Percentiles rank a stretch among this genome's conserved stretches.
phyloP scores from a whole-genome alignment of 2,888 invertebrate genomes.

The Trachelus troglodyta region DNA sequence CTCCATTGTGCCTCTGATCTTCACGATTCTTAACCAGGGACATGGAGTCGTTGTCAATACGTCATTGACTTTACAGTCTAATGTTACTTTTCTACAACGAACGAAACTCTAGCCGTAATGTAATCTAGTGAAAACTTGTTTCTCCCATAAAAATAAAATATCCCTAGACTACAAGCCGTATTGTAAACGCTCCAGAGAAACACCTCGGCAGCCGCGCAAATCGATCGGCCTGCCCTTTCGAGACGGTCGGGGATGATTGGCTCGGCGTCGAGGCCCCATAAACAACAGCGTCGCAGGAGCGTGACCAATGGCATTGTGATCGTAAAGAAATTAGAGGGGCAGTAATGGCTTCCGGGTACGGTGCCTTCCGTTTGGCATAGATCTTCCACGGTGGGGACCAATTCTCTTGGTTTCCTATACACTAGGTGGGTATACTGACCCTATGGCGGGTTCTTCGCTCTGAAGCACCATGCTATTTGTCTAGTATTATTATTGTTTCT shows the following conservation, averaged over 20 bases:
- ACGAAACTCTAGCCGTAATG: background rate
- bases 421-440: background rate
- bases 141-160: background rate
- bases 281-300: constrained; percentile 49
- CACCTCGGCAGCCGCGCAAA: background rate
- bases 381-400: constrained; percentile 53
- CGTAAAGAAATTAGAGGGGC: constrained; percentile 66
- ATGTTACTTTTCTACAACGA: background rate
- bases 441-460: constrained; percentile 26
- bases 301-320: constrained; percentile 63
- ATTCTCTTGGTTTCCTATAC: background rate
- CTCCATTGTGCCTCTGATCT: background rate
- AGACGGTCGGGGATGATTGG: constrained; percentile 15
- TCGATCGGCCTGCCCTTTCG: background rate
- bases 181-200: background rate
- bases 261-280: constrained; percentile 33
- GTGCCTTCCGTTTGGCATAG: constrained; percentile 62
- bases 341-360: constrained; percentile 63
- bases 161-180: background rate
- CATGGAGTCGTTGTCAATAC: background rate
- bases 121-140: background rate
- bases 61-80: background rate
- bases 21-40: background rate
- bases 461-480: constrained; percentile 46
- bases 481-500: constrained; percentile 13